A percentile compares a stretch with the other conserved stretches of the same genome.
phyloP scores from a whole-genome alignment of 2,113 vertebrate species.

The Solea senegalensis region DNA sequence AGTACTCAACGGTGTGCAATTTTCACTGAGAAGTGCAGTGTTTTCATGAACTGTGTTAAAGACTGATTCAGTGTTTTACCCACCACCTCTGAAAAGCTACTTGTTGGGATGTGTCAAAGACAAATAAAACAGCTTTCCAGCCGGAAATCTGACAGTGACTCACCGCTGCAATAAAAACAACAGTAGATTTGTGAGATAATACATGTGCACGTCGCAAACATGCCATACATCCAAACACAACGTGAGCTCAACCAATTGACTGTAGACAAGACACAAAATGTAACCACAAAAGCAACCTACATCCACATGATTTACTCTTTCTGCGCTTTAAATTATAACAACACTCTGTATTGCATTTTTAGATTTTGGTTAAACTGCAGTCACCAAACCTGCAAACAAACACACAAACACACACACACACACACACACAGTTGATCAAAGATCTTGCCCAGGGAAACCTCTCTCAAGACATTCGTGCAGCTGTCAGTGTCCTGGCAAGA shows the following conservation, averaged over 20 bases:
- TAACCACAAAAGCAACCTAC: not conserved
- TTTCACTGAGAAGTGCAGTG: not conserved
- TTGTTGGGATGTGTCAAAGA: constrained; percentile 22
- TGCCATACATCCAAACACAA: constrained; percentile 6
- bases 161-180: constrained; percentile 18
- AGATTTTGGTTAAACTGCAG: too few species aligned
- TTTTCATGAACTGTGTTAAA: constrained; percentile 7
- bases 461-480: constrained; percentile 81
- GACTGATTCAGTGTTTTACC: constrained; percentile 32
- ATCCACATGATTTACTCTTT: too few species aligned
- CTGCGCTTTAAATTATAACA: too few species aligned
- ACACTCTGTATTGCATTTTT: too few species aligned
- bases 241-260: not conserved
- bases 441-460: constrained; percentile 70
- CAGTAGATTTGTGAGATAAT: constrained; percentile 5
- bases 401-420: constrained; percentile 29
- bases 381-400: not conserved
- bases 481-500: constrained; percentile 76
- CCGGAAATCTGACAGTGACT: constrained; percentile 13
- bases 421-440: constrained; percentile 72
- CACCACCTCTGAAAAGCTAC: constrained; percentile 27
- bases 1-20: constrained; percentile 1
- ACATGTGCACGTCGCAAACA: not conserved
- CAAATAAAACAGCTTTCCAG: constrained; percentile 22
- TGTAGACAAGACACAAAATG: not conserved